A percentile compares a stretch with the other conserved stretches of the same genome.
Conservation (phyloP, 2,113 vertebrate species). For the Sinocyclocheilus maitianheensis region DNA sequence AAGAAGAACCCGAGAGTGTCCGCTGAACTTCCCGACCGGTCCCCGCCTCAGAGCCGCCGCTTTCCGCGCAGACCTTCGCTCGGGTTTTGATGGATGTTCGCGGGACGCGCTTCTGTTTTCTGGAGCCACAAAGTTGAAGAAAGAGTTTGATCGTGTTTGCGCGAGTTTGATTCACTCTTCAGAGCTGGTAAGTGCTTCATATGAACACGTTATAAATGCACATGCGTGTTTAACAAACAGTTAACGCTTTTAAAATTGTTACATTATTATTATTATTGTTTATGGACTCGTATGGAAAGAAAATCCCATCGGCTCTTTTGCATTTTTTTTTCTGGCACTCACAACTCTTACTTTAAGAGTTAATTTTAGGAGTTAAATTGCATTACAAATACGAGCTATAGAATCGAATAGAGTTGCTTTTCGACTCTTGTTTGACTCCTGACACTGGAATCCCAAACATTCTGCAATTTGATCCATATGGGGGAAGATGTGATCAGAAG, state of each 20-base stretch:
- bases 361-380: not conserved
- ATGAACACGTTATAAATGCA: not conserved
- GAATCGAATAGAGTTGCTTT: slow-evolving; percentile 24
- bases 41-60: not conserved
- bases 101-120: slow-evolving; percentile 45
- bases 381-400: not conserved
- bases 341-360: not conserved
- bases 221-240: not conserved
- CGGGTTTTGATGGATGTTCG: slow-evolving; percentile 32
- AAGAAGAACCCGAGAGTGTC: not conserved
- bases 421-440: slow-evolving; percentile 70
- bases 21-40: not conserved
- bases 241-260: not conserved
- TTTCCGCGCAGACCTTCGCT: not conserved
- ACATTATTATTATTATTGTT: not conserved
- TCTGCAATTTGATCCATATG: slow-evolving; percentile 85
- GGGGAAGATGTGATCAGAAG: slow-evolving; percentile 77
- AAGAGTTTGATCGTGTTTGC: slow-evolving; percentile 10
- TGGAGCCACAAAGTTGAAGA: slow-evolving; percentile 53
- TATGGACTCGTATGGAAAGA: not conserved
- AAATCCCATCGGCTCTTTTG: not conserved
- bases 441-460: slow-evolving; percentile 88
- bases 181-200: not conserved
- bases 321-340: not conserved
- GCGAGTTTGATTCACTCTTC: slow-evolving; percentile 6